Conservation (phyloP, 35 echinoderm and acorn worm genomes). For the Chiridota heheva region DNA sequence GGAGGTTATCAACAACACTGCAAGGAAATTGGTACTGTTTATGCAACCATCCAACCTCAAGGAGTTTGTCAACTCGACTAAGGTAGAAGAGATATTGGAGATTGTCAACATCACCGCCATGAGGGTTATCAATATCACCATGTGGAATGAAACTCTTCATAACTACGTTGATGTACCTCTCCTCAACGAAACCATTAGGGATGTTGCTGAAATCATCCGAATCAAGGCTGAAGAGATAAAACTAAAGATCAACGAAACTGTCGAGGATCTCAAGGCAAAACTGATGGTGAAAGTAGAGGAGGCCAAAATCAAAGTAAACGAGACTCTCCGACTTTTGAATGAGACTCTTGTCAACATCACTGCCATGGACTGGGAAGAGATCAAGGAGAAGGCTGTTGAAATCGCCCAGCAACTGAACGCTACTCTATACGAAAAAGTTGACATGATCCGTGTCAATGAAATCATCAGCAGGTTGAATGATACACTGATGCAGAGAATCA, state of each 20-base stretch:
- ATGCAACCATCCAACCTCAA: conserved; percentile 35
- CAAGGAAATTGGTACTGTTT: conserved; percentile 6
- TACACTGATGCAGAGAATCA: conserved; percentile 23
- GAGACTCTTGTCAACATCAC: conserved; percentile 17
- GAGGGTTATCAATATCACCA: conserved; percentile 26
- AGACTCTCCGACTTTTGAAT: conserved; percentile 40
- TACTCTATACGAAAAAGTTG: conserved; percentile 40
- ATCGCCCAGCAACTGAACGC: conserved; percentile 11
- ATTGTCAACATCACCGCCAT: conserved; percentile 40
- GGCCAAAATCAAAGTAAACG: conserved; percentile 29
- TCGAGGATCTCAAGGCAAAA: conserved; percentile 1
- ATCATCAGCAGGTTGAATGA: conserved; percentile 32
- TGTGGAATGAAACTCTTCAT: conserved; percentile 55
- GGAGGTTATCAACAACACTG: conserved; percentile 39
- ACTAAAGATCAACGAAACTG: conserved; percentile 19
- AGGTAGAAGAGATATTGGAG: conserved; percentile 24
- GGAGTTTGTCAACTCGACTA: conserved; percentile 54
- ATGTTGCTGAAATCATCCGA: conserved; percentile 11
- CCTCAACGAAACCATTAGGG: conserved; percentile 25
- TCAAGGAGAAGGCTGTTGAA: conserved; percentile 22
- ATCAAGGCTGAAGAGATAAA: too few relatives aligned
- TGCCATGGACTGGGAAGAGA: conserved; percentile 19
- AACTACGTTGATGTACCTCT: conserved; percentile 39
- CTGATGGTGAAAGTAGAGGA: conserved; percentile 12
- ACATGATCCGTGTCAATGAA: conserved; percentile 10